A percentile compares a stretch with the other conserved stretches of the same genome.
phyloP scores from a whole-genome alignment of 2,888 invertebrate genomes.

The Plagiodera versicolora region DNA sequence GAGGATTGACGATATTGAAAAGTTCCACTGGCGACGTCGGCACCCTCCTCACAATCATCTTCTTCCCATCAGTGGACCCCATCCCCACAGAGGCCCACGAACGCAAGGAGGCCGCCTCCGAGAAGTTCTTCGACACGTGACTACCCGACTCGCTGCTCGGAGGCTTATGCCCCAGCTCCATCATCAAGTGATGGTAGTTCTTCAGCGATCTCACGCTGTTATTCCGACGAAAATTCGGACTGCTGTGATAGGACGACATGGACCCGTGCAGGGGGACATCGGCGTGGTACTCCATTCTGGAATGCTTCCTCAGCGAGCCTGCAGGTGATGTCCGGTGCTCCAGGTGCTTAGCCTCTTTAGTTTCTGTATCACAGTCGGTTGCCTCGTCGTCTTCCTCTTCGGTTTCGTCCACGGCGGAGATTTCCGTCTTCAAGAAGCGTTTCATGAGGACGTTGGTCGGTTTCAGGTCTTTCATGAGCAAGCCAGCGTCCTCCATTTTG shows the following conservation, averaged over 20 bases:
- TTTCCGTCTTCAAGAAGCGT: conserved; percentile 20
- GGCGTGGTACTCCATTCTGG: conserved; percentile 25
- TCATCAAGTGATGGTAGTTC: conserved; percentile 39
- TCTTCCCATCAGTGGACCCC: conserved; percentile 86
- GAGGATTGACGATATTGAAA: conserved; percentile 82
- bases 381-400: conserved; percentile 9
- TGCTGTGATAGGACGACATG: conserved; percentile 37
- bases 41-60: conserved; percentile 80
- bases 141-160: conserved; percentile 60
- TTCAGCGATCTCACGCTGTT: conserved; percentile 45
- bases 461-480: conserved; percentile 30
- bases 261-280: conserved; percentile 28
- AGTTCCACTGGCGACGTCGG: conserved; percentile 85
- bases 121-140: conserved; percentile 52
- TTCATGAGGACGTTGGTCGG: conserved; percentile 19
- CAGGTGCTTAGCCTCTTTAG: conserved; percentile 25
- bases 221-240: conserved; percentile 44
- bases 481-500: conserved; percentile 29
- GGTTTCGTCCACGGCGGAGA: conserved; percentile 27
- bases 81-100: conserved; percentile 84
- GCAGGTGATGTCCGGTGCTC: conserved; percentile 31
- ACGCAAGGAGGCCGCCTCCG: conserved; percentile 73
- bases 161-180: conserved; percentile 25
- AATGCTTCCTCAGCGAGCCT: conserved; percentile 34
- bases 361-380: conserved; percentile 36